phyloP scores from a whole-genome alignment of 2,888 invertebrate species.

The Ophion ellenae region DNA sequence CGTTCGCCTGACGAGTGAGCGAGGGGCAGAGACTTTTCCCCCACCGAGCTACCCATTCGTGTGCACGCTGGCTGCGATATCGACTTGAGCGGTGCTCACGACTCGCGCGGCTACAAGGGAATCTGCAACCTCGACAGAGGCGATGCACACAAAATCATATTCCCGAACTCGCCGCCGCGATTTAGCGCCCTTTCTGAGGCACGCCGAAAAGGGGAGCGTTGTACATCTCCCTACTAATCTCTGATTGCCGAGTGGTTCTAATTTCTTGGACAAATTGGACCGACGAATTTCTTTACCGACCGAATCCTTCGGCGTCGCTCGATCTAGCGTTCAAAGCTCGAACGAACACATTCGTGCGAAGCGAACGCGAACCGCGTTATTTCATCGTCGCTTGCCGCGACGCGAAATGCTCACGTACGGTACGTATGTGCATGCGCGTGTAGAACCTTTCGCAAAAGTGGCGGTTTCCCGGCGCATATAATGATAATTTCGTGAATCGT shows the following conservation, averaged over 20 bases:
- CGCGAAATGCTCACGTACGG: neutral
- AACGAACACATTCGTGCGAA: neutral
- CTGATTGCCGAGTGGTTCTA: neutral
- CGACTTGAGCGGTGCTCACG: too few relatives aligned
- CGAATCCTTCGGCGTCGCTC: neutral
- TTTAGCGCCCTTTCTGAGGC: too few relatives aligned
- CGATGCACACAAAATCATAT: too few relatives aligned
- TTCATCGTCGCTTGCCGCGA: constrained; percentile 5
- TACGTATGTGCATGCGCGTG: neutral
- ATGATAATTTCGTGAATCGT: constrained; percentile 43
- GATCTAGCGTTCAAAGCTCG: constrained; percentile 18
- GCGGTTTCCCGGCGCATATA: constrained; percentile 22
- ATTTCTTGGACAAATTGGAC: neutral
- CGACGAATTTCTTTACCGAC: neutral
- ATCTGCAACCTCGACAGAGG: too few relatives aligned
- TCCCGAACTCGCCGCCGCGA: too few relatives aligned
- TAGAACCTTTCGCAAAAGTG: constrained; percentile 35
- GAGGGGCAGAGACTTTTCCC: too few relatives aligned
- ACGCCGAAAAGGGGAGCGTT: too few relatives aligned
- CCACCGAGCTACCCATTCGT: too few relatives aligned
- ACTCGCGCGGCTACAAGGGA: too few relatives aligned
- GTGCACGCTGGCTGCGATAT: too few relatives aligned
- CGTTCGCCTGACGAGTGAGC: too few relatives aligned
- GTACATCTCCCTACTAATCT: too few relatives aligned
- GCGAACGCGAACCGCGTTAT: constrained; percentile 19